Conservation (phyloP, 1,140 invertebrate species). For the Bombus terrestris region DNA sequence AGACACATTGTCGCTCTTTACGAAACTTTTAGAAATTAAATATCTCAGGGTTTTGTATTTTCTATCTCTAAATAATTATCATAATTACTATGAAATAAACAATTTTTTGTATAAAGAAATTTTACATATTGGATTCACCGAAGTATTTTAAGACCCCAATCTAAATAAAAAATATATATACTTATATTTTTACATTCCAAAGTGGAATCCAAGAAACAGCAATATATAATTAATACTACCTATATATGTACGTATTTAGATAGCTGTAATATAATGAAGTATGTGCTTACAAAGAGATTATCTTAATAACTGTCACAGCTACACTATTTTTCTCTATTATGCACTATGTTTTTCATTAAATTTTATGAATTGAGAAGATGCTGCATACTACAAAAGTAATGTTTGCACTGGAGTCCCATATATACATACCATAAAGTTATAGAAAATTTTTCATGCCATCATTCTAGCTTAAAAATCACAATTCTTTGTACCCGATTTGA, state of each 20-base stretch:
- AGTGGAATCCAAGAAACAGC: conserved; percentile 34
- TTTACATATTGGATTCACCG: conserved; percentile 15
- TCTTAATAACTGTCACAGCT: conserved; percentile 45
- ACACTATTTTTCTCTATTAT: conserved; percentile 38
- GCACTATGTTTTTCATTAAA: conserved; percentile 31
- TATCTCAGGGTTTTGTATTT: background rate
- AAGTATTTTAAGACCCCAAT: conserved; percentile 44
- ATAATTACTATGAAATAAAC: background rate
- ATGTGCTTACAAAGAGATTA: conserved; percentile 48
- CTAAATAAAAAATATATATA: conserved; percentile 37
- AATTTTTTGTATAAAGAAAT: conserved; percentile 14
- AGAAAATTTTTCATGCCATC: conserved; percentile 52
- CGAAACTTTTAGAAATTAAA: conserved; percentile 11
- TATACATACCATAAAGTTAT: conserved; percentile 61
- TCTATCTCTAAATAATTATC: conserved; percentile 26
- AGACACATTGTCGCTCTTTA: conserved; percentile 13
- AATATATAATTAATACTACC: conserved; percentile 30
- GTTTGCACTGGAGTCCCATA: conserved; percentile 37
- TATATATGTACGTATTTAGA: conserved; percentile 39
- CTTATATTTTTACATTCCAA: conserved; percentile 12
- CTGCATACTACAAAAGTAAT: conserved; percentile 60
- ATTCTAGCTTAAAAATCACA: conserved; percentile 58
- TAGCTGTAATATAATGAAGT: conserved; percentile 48
- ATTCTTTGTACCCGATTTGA: conserved; percentile 57
- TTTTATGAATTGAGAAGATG: conserved; percentile 33